Percentiles rank a stretch among this genome's conserved stretches.
Conservation (phyloP, 2,888 invertebrate species). For the Synanthedon formicaeformis region DNA sequence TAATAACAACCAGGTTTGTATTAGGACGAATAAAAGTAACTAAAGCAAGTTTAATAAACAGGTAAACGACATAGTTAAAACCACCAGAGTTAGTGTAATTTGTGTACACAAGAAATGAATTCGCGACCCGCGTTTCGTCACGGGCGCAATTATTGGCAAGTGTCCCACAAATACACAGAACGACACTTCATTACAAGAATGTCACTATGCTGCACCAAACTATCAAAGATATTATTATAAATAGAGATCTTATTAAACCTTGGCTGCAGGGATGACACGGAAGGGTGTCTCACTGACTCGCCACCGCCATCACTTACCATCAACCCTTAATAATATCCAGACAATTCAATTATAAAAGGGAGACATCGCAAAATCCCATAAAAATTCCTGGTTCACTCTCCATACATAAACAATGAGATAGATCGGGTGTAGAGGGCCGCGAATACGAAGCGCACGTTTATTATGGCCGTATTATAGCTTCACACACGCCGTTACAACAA, state of each 20-base stretch:
- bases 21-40: no score
- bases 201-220: conserved; percentile 64
- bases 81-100: neutral
- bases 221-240: conserved; percentile 62
- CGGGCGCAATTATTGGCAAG: conserved; percentile 61
- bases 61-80: neutral
- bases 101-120: conserved; percentile 16
- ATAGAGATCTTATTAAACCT: conserved; percentile 62
- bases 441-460: conserved; percentile 65
- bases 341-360: conserved; percentile 46
- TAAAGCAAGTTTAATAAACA: no score
- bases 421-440: conserved; percentile 64
- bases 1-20: no score
- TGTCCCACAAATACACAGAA: conserved; percentile 61
- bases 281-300: conserved; percentile 26
- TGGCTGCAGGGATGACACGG: conserved; percentile 42
- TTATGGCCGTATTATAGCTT: conserved; percentile 60
- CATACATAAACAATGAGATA: conserved; percentile 71
- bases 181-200: conserved; percentile 65
- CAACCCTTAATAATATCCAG: conserved; percentile 29
- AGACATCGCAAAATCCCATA: conserved; percentile 47
- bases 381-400: conserved; percentile 65
- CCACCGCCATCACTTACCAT: conserved; percentile 22
- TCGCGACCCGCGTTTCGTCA: conserved; percentile 37
- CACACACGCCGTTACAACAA: conserved; percentile 34